phyloP scores from a whole-genome alignment of 1,140 invertebrate genomes.

The Brachionus calyciflorus region DNA sequence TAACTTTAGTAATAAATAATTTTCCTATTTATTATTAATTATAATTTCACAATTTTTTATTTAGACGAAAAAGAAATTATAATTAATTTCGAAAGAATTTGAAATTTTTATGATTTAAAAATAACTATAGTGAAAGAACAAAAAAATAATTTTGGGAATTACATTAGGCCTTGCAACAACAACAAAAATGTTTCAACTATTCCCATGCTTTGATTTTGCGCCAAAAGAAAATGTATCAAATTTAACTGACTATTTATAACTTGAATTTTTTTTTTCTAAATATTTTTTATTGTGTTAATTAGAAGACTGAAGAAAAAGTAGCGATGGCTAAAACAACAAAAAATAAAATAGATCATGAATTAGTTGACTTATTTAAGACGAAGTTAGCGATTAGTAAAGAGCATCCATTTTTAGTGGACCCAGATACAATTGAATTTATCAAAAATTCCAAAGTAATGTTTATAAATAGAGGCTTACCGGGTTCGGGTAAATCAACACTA shows the following conservation, averaged over 20 bases:
- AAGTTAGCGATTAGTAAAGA: not conserved
- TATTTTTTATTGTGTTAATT: no score
- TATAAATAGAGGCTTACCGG: no score
- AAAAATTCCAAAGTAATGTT: constrained; percentile 62
- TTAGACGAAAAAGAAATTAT: no score
- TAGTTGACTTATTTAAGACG: not conserved
- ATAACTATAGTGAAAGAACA: not conserved
- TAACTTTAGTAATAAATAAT: no score
- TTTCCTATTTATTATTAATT: no score
- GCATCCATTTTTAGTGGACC: not conserved
- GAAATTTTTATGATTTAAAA: no score
- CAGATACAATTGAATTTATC: constrained; percentile 14
- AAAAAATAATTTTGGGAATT: not conserved
- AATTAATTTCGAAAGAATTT: no score
- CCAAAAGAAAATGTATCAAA: not conserved
- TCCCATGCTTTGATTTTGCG: constrained; percentile 14
- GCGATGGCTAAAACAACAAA: constrained; percentile 8
- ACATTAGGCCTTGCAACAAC: not conserved
- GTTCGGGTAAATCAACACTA: constrained; percentile 73
- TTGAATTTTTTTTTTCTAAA: not conserved
- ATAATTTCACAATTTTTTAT: no score
- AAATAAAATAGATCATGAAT: not conserved
- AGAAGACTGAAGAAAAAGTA: no score
- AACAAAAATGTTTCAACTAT: not conserved
- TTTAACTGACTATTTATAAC: no score